Percentiles rank a stretch among this genome's conserved stretches.
phyloP scores from a whole-genome alignment of 1,140 invertebrate genomes.

The Polypedilum vanderplanki region DNA sequence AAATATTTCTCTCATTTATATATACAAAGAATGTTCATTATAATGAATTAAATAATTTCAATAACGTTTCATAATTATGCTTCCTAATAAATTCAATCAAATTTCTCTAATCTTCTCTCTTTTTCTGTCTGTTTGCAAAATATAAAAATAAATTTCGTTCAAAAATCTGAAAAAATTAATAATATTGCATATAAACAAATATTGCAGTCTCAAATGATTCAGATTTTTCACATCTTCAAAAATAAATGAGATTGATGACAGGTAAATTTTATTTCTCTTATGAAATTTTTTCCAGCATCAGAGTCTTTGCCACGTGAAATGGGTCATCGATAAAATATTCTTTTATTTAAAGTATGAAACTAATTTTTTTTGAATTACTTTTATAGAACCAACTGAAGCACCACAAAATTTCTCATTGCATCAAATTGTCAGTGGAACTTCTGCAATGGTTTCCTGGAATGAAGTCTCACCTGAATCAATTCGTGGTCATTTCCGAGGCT shows the following conservation, averaged over 20 bases:
- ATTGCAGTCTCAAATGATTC: too few relatives aligned
- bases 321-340: background rate
- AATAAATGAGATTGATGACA: background rate
- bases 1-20: too few relatives aligned
- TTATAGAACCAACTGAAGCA: conserved; percentile 65
- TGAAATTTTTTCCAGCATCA: background rate
- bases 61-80: too few relatives aligned
- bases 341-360: background rate
- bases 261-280: background rate
- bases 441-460: conserved; percentile 76
- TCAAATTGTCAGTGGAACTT: conserved; percentile 63
- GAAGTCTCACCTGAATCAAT: conserved; percentile 68
- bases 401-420: conserved; percentile 78
- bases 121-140: too few relatives aligned
- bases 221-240: too few relatives aligned
- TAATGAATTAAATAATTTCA: too few relatives aligned
- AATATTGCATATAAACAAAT: too few relatives aligned
- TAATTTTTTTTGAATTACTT: background rate
- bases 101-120: too few relatives aligned
- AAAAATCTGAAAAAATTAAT: too few relatives aligned
- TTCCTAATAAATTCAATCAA: too few relatives aligned
- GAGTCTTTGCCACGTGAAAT: background rate
- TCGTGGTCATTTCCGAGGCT: conserved; percentile 87
- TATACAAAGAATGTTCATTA: too few relatives aligned
- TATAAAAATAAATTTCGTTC: too few relatives aligned